A percentile compares a stretch with the other conserved stretches of the same genome.
phyloP scores from a whole-genome alignment of 1,140 invertebrate species.

The Zaprionus kolodkinae region DNA sequence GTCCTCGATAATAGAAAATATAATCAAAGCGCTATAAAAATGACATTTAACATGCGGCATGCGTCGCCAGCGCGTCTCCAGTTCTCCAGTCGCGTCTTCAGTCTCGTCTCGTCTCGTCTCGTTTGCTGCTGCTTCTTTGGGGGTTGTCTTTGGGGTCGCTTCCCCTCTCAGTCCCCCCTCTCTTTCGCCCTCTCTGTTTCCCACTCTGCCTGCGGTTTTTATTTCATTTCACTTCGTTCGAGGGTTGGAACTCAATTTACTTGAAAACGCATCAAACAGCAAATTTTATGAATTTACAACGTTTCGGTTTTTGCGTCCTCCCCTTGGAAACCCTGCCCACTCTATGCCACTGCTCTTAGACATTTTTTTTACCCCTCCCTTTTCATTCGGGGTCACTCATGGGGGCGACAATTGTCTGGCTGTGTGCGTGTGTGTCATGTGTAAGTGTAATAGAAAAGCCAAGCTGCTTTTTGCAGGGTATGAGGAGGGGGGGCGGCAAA shows the following conservation, averaged over 20 bases:
- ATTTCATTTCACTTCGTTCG: slow-evolving; percentile 79
- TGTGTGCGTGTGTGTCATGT: slow-evolving; percentile 64
- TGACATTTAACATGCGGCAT: slow-evolving; percentile 81
- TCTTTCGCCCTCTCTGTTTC: slow-evolving; percentile 1
- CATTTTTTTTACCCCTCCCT: slow-evolving; percentile 43
- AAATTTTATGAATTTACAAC: slow-evolving; percentile 83
- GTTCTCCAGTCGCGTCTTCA: slow-evolving; percentile 61
- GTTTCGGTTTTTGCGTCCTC: slow-evolving; percentile 58
- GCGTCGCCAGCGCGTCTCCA: slow-evolving; percentile 63
- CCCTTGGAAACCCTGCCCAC: neutral
- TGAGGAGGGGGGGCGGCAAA: slow-evolving; percentile 26
- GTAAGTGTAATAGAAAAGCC: slow-evolving; percentile 80
- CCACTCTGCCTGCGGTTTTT: slow-evolving; percentile 66
- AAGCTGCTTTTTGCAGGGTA: slow-evolving; percentile 62
- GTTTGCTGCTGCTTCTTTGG: slow-evolving; percentile 8
- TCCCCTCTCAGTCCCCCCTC: neutral
- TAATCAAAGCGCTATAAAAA: slow-evolving; percentile 82
- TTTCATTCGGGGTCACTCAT: slow-evolving; percentile 59
- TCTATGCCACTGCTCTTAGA: neutral
- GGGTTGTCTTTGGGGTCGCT: neutral
- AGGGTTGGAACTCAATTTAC: slow-evolving; percentile 82
- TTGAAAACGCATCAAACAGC: slow-evolving; percentile 82
- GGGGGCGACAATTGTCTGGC: slow-evolving; percentile 73
- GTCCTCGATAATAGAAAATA: slow-evolving; percentile 82
- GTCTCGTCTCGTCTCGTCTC: slow-evolving; percentile 37